These are phyloP conservation scores for Eupithecia abbreviata DNA, from an alignment of 2,888 invertebrate species.

Conservation along the genomic window DNA sequence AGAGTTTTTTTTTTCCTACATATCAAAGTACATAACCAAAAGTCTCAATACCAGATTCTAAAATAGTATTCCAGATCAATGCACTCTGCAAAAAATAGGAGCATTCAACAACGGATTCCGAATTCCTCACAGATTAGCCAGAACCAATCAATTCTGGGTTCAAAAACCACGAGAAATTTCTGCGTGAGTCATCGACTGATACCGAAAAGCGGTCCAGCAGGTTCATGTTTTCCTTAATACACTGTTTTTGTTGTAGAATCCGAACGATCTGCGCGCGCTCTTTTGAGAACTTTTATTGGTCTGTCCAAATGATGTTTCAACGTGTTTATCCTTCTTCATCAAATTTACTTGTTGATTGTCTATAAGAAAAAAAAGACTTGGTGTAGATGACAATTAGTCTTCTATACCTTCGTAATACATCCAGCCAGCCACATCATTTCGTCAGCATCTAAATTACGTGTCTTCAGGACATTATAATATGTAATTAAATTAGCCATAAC, in stretches of 20 bases:
- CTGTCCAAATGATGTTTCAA: not conserved
- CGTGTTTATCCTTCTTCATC: not conserved
- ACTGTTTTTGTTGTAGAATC: slow-evolving; percentile 32
- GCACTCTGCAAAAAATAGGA: slow-evolving; percentile 28
- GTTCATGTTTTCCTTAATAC: slow-evolving; percentile 41
- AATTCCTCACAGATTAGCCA: slow-evolving; percentile 39
- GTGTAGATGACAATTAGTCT: not conserved
- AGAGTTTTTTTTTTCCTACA: too few species aligned
- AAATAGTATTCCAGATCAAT: slow-evolving; percentile 22
- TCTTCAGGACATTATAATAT: too few species aligned
- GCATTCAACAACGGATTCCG: slow-evolving; percentile 28
- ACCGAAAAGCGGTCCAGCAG: slow-evolving; percentile 50
- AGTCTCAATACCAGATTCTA: not conserved
- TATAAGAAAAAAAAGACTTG: too few species aligned
- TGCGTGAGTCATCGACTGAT: slow-evolving; percentile 53
- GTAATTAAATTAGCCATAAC: not conserved
- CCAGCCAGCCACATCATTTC: not conserved
- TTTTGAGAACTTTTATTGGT: slow-evolving; percentile 1
- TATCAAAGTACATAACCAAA: not conserved
- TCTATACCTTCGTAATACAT: not conserved
- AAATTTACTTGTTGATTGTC: not conserved
- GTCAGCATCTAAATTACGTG: not conserved
- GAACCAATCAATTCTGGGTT: slow-evolving; percentile 38
- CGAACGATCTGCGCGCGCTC: slow-evolving; percentile 18
- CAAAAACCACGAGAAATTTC: slow-evolving; percentile 46